These are phyloP conservation scores for Oscheius sp. DNA, from an alignment of 1,140 invertebrate genomes.

Conservation along the genomic window DNA sequence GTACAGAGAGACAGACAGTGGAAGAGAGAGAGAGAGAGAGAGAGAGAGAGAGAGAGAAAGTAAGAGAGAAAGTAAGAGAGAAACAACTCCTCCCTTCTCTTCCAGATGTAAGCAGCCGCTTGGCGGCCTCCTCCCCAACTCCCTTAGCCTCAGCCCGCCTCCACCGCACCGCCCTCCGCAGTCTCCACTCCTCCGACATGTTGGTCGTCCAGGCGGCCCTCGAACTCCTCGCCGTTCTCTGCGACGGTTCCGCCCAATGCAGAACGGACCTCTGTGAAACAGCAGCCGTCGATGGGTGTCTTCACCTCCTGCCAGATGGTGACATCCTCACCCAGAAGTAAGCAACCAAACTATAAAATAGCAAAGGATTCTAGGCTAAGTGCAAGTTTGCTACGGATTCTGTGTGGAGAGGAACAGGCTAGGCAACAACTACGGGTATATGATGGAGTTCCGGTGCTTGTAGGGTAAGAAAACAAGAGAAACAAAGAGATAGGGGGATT, in stretches of 20 bases:
- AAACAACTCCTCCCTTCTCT: too few species aligned
- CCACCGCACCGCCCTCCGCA: background rate
- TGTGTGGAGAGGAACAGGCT: slow-evolving; percentile 60
- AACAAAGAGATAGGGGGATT: slow-evolving; percentile 14
- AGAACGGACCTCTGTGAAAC: slow-evolving; percentile 24
- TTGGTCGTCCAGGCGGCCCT: slow-evolving; percentile 6
- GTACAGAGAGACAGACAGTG: too few species aligned
- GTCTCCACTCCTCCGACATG: slow-evolving; percentile 12
- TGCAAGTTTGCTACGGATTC: slow-evolving; percentile 61
- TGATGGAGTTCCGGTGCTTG: slow-evolving; percentile 62
- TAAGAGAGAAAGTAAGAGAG: too few species aligned
- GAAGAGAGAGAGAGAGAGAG: too few species aligned
- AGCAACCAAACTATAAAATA: background rate
- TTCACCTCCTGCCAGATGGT: slow-evolving; percentile 29
- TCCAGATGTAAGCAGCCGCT: background rate
- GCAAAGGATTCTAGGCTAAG: slow-evolving; percentile 58
- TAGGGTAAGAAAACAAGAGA: slow-evolving; percentile 50
- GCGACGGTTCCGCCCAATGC: slow-evolving; percentile 11
- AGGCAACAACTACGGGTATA: slow-evolving; percentile 61
- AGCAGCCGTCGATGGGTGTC: slow-evolving; percentile 27
- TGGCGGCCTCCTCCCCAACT: background rate
- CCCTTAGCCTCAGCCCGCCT: background rate
- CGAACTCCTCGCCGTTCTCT: slow-evolving; percentile 23
- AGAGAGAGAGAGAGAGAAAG: too few species aligned
- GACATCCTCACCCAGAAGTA: slow-evolving; percentile 40